Percentiles rank a stretch among this genome's conserved stretches.
phyloP scores from a whole-genome alignment of 2,888 invertebrate genomes.

The Syrphus vitripennis region DNA sequence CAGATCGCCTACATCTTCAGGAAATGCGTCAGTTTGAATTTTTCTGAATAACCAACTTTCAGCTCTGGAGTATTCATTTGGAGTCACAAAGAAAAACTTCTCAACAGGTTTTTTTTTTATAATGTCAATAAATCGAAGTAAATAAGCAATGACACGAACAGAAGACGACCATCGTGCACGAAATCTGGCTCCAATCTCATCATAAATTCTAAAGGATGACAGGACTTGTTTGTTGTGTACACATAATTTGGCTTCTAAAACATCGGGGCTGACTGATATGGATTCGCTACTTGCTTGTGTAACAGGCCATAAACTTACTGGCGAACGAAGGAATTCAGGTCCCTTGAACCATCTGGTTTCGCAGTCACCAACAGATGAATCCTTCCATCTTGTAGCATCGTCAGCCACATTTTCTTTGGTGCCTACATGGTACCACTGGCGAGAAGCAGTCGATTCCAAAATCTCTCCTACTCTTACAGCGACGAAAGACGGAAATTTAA shows the following conservation, averaged over 20 bases:
- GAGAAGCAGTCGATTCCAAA: slow-evolving; percentile 1
- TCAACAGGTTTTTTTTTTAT: not conserved
- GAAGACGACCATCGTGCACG: not conserved
- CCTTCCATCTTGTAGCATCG: slow-evolving; percentile 23
- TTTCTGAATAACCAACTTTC: not conserved
- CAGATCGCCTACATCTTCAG: not conserved
- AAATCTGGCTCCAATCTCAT: not conserved
- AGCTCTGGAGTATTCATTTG: not conserved
- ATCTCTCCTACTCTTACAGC: slow-evolving; percentile 15
- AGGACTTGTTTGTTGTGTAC: not conserved
- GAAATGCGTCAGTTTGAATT: not conserved
- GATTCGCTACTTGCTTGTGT: not conserved
- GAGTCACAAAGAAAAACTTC: not conserved
- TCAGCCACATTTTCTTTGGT: slow-evolving; percentile 18
- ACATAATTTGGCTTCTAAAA: not conserved
- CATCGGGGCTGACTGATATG: not conserved
- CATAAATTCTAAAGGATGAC: not conserved
- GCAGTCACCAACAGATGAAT: not conserved
- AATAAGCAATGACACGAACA: not conserved
- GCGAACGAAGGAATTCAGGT: not conserved
- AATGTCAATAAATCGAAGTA: not conserved
- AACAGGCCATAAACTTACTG: not conserved
- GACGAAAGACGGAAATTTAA: slow-evolving; percentile 16
- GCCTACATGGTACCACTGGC: slow-evolving; percentile 20
- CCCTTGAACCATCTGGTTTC: slow-evolving; percentile 15